Conservation (phyloP, 1,140 invertebrate species). For the Drosophila lacteicornis region DNA sequence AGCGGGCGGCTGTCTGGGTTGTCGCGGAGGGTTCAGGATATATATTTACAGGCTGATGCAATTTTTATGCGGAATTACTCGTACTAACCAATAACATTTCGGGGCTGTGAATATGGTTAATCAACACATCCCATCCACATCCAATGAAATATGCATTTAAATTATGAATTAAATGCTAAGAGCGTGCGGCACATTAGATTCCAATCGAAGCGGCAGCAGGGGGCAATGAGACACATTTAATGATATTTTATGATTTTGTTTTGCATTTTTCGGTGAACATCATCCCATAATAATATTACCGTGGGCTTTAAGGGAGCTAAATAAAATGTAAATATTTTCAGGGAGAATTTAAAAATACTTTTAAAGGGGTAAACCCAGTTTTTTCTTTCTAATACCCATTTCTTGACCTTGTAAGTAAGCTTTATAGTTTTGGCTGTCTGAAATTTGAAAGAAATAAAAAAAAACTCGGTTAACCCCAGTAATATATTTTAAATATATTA, state of each 20-base stretch:
- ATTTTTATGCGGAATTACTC: constrained; percentile 78
- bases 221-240: constrained; percentile 59
- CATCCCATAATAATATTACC: not conserved
- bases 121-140: constrained; percentile 50
- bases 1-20: constrained; percentile 7
- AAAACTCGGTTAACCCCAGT: no score
- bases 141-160: constrained; percentile 73
- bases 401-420: no score
- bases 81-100: constrained; percentile 60
- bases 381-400: no score
- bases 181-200: constrained; percentile 64
- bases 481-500: not conserved
- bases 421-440: no score
- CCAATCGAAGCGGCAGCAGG: constrained; percentile 28
- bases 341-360: not conserved
- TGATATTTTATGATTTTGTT: constrained; percentile 46
- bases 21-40: constrained; percentile 9
- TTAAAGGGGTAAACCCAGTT: not conserved
- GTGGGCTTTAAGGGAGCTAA: not conserved
- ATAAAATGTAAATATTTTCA: not conserved
- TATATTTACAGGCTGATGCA: constrained; percentile 71
- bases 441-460: no score
- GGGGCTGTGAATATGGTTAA: constrained; percentile 51
- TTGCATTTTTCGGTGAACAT: constrained; percentile 6
- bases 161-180: constrained; percentile 76